phyloP scores from a whole-genome alignment of 2,113 vertebrate species.

The Piprites chloris region DNA sequence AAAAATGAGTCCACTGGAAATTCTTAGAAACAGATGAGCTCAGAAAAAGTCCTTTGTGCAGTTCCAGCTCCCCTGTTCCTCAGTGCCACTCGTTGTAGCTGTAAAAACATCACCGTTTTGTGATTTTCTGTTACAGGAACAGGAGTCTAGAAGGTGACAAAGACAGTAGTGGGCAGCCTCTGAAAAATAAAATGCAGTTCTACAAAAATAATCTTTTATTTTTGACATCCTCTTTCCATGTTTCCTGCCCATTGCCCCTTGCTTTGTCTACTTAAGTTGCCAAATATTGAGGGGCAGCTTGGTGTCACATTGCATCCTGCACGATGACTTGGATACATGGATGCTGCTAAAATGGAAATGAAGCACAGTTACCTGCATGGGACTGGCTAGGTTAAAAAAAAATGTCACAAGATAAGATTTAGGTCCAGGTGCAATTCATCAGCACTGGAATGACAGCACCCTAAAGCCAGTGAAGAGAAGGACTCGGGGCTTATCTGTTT shows the following conservation, averaged over 20 bases:
- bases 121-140: neutral
- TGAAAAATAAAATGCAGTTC: neutral
- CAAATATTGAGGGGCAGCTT: neutral
- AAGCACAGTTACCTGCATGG: neutral
- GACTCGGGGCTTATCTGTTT: neutral
- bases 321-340: neutral
- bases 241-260: neutral
- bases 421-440: neutral
- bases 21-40: conserved; percentile 27
- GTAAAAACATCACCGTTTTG: neutral
- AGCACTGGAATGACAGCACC: neutral
- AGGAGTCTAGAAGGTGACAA: neutral
- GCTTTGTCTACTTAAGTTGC: neutral
- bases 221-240: neutral
- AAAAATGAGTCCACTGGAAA: neutral
- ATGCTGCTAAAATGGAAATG: neutral
- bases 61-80: neutral
- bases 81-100: neutral
- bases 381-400: neutral
- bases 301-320: neutral
- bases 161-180: neutral
- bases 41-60: neutral
- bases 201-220: neutral
- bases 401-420: neutral
- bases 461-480: neutral